phyloP scores from a whole-genome alignment of 2,888 invertebrate genomes.

The Sthenelais limicola region DNA sequence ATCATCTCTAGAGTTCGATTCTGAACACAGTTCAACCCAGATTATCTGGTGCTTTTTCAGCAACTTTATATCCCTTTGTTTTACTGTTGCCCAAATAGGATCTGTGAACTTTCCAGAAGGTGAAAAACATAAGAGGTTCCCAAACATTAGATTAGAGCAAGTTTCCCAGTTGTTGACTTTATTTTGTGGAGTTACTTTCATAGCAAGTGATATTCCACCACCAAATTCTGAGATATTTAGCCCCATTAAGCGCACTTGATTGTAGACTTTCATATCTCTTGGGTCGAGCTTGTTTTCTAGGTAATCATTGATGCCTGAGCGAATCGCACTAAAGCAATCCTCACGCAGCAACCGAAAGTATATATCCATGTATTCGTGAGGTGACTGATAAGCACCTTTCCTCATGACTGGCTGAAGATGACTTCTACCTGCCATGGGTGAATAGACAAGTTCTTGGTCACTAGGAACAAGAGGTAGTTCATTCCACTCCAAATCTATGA shows the following conservation, averaged over 20 bases:
- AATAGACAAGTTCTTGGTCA: conserved; percentile 29
- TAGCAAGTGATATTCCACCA: conserved; percentile 37
- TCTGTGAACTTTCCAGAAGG: conserved; percentile 45
- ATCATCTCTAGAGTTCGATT: conserved; percentile 35
- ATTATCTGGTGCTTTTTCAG: conserved; percentile 38
- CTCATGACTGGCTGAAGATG: conserved; percentile 8
- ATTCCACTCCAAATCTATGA: conserved; percentile 42
- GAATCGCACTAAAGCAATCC: conserved; percentile 46
- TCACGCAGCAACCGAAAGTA: conserved; percentile 48
- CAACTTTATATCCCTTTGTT: conserved; percentile 39
- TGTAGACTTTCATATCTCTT: conserved; percentile 49
- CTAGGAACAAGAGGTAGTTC: conserved; percentile 45
- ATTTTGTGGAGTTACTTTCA: conserved; percentile 40
- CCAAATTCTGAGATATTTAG: conserved; percentile 22
- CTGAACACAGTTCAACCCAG: conserved; percentile 45
- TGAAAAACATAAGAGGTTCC: conserved; percentile 49
- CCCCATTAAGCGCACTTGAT: conserved; percentile 30
- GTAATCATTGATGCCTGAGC: conserved; percentile 33
- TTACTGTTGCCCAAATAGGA: conserved; percentile 50
- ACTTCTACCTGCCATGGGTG: neutral
- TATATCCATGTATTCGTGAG: conserved; percentile 44
- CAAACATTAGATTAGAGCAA: conserved; percentile 45
- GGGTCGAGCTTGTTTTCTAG: conserved; percentile 43
- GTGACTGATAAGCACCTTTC: conserved; percentile 39
- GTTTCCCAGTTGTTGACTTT: conserved; percentile 43